Conservation (phyloP, 2,113 vertebrate species). For the Nesoenas mayeri region DNA sequence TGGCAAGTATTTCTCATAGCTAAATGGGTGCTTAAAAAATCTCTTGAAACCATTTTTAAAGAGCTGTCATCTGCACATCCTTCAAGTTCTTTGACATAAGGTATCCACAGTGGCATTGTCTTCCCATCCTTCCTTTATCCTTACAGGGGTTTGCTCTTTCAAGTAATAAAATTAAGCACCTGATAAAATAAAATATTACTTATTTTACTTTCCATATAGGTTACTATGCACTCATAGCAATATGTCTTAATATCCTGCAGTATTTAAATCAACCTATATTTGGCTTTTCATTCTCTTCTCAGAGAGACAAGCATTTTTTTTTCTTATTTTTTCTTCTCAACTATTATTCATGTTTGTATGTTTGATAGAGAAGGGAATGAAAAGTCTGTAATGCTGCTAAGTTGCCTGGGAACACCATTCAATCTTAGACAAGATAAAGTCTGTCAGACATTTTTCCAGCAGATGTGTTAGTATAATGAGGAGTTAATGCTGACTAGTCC, state of each 20-base stretch:
- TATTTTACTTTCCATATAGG: neutral
- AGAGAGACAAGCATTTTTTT: neutral
- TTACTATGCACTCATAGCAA: neutral
- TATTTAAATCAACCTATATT: neutral
- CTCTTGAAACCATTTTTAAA: neutral
- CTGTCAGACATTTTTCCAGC: neutral
- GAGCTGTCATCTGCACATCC: neutral
- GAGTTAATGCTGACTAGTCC: neutral
- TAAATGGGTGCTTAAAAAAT: neutral
- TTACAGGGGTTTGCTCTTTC: neutral
- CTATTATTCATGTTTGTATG: neutral
- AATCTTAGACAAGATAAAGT: neutral
- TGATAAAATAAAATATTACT: neutral
- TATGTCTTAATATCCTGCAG: neutral
- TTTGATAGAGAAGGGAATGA: neutral
- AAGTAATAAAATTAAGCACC: neutral
- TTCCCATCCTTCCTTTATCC: neutral
- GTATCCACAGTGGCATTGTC: neutral
- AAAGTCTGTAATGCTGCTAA: neutral
- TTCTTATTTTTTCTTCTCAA: neutral
- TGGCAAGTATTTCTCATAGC: neutral
- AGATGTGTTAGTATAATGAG: neutral
- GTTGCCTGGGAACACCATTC: neutral
- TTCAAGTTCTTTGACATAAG: neutral
- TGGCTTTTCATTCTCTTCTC: neutral